Evolutionary conservation across 1,140 invertebrate species (phyloP).

Genomic region (Diploscapter pachys): DNA sequence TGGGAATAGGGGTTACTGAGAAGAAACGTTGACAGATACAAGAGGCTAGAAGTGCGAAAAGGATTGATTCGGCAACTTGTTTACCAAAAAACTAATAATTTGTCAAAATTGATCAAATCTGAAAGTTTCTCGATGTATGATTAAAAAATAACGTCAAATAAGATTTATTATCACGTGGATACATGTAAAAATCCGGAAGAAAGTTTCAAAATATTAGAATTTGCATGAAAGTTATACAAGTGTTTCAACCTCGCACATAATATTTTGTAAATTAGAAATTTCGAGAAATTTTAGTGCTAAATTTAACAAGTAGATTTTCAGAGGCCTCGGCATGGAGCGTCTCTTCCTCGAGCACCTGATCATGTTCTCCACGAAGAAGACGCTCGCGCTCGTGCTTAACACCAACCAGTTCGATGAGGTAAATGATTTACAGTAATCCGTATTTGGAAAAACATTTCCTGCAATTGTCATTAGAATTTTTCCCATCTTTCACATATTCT

Average conservation of each 20-base stretch:
- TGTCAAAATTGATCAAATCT: neutral
- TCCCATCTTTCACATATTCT: neutral
- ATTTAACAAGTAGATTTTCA: constrained; percentile 8
- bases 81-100: neutral
- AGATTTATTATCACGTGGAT: neutral
- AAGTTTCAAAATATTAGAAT: neutral
- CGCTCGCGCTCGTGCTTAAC: constrained; percentile 50
- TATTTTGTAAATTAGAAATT: neutral
- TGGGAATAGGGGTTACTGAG: neutral
- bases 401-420: constrained; percentile 50
- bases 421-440: constrained; percentile 6
- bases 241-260: neutral
- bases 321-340: constrained; percentile 50
- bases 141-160: neutral
- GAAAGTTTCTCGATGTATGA: neutral
- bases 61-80: neutral
- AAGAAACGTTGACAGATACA: neutral
- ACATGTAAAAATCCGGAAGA: neutral
- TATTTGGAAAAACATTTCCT: too few species aligned
- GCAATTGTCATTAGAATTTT: neutral
- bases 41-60: neutral
- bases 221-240: neutral
- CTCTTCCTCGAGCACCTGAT: constrained; percentile 52
- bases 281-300: neutral
- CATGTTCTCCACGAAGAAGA: constrained; percentile 45